These are phyloP conservation scores for Gavia stellata DNA, from an alignment of 2,113 vertebrate species.

Conservation along the genomic window DNA sequence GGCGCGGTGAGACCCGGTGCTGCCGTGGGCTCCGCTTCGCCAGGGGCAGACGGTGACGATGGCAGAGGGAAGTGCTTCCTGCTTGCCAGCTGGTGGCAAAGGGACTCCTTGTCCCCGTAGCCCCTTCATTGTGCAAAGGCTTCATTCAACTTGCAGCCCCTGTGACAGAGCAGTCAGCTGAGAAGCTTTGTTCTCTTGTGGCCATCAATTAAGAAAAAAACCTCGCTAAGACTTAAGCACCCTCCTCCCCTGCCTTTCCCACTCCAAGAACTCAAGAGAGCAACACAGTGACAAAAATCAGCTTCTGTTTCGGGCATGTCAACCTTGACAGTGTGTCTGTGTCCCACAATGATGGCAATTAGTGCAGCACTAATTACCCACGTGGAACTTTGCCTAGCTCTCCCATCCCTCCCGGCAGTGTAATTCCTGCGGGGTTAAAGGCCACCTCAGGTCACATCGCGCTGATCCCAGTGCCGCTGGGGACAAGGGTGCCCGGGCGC, in stretches of 20 bases:
- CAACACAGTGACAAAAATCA: neutral
- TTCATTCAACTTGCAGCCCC: neutral
- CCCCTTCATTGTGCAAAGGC: neutral
- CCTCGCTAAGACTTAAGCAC: neutral
- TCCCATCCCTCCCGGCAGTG: neutral
- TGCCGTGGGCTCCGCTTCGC: neutral
- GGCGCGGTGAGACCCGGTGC: accelerated
- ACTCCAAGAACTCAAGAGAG: neutral
- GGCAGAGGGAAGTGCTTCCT: neutral
- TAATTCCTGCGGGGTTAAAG: accelerated
- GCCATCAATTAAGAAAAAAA: neutral
- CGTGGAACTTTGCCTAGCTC: neutral
- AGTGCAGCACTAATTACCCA: constrained; percentile 15
- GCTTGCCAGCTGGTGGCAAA: neutral
- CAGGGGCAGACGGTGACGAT: accelerated
- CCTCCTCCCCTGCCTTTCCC: neutral
- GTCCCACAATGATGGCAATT: neutral
- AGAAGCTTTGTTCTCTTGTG: neutral
- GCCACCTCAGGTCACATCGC: neutral
- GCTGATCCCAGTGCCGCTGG: neutral
- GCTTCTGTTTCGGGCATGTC: neutral
- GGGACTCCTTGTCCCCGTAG: neutral
- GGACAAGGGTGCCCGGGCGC: neutral
- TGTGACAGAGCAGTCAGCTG: neutral
- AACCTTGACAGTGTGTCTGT: neutral